phyloP scores from a whole-genome alignment of 2,888 invertebrate species.

The Chloroclystis v-ata region DNA sequence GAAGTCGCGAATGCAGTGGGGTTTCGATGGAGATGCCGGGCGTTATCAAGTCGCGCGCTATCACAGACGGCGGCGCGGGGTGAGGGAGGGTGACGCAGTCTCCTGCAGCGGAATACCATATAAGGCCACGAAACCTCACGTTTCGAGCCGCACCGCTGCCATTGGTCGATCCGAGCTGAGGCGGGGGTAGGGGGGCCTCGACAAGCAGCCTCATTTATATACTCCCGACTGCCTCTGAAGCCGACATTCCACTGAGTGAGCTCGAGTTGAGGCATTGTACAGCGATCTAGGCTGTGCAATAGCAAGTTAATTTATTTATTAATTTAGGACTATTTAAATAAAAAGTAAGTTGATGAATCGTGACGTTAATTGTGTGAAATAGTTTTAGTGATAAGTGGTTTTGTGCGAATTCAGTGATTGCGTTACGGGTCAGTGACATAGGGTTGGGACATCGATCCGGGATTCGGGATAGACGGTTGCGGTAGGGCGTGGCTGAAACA shows the following conservation, averaged over 20 bases:
- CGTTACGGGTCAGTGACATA: constrained; percentile 73
- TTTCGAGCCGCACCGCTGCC: constrained; percentile 77
- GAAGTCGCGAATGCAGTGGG: constrained; percentile 35
- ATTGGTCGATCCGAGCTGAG: constrained; percentile 78
- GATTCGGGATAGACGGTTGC: constrained; percentile 64
- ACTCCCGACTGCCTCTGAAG: constrained; percentile 69
- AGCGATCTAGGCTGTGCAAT: constrained; percentile 76
- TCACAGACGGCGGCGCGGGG: constrained; percentile 44
- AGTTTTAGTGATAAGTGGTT: constrained; percentile 48
- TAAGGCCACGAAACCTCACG: constrained; percentile 68
- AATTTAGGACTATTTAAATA: constrained; percentile 75
- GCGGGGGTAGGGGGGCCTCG: constrained; percentile 74
- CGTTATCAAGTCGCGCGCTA: constrained; percentile 63
- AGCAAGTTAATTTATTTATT: constrained; percentile 75
- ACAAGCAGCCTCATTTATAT: constrained; percentile 77
- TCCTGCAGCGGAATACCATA: constrained; percentile 78
- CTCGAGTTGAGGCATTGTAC: constrained; percentile 72
- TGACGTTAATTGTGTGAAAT: constrained; percentile 40
- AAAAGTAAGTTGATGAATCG: constrained; percentile 67
- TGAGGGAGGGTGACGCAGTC: constrained; percentile 63
- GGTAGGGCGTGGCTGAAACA: constrained; percentile 79
- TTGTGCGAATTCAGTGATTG: constrained; percentile 58
- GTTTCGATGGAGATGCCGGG: constrained; percentile 39
- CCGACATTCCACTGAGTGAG: constrained; percentile 75
- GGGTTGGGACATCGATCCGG: constrained; percentile 50